These are phyloP conservation scores for Euura saliciscinereae DNA, from an alignment of 1,140 invertebrate genomes.

Conservation along the genomic window DNA sequence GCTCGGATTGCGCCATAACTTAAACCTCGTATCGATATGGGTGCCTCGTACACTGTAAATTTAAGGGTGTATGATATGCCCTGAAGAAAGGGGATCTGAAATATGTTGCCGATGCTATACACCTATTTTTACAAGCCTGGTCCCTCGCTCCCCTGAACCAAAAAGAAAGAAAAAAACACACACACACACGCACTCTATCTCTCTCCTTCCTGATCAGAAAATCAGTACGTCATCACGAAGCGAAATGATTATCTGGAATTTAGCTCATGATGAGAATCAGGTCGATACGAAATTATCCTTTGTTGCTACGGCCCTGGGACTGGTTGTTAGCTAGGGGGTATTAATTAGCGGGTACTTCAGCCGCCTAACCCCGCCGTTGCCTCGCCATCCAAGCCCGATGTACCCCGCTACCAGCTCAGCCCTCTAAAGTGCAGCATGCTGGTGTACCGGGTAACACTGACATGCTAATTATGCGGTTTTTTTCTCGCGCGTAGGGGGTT, in stretches of 20 bases:
- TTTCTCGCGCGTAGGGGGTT: too few relatives aligned
- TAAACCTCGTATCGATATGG: constrained; percentile 42
- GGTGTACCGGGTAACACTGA: constrained; percentile 44
- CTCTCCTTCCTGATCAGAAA: too few relatives aligned
- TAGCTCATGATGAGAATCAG: background rate
- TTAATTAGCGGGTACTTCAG: constrained; percentile 58
- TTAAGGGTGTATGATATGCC: constrained; percentile 38
- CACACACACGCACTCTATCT: too few relatives aligned
- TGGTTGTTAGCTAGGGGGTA: constrained; percentile 48
- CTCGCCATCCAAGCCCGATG: constrained; percentile 18
- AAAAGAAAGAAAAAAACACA: too few relatives aligned
- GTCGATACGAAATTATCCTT: background rate
- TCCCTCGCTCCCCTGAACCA: too few relatives aligned
- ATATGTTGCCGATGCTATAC: constrained; percentile 30
- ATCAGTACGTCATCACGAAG: too few relatives aligned
- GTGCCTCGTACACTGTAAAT: constrained; percentile 38
- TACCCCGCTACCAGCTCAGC: constrained; percentile 17
- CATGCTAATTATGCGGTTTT: constrained; percentile 14
- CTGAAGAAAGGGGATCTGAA: constrained; percentile 23
- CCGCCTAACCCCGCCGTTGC: constrained; percentile 22
- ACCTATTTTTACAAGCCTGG: too few relatives aligned
- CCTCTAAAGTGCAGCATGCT: constrained; percentile 41
- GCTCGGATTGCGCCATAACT: constrained; percentile 55
- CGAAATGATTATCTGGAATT: too few relatives aligned
- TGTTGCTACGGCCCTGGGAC: constrained; percentile 39